A percentile compares a stretch with the other conserved stretches of the same genome.
Evolutionary conservation across 1,140 invertebrate species (phyloP).

Genomic region (Paraescarpia echinospica): DNA sequence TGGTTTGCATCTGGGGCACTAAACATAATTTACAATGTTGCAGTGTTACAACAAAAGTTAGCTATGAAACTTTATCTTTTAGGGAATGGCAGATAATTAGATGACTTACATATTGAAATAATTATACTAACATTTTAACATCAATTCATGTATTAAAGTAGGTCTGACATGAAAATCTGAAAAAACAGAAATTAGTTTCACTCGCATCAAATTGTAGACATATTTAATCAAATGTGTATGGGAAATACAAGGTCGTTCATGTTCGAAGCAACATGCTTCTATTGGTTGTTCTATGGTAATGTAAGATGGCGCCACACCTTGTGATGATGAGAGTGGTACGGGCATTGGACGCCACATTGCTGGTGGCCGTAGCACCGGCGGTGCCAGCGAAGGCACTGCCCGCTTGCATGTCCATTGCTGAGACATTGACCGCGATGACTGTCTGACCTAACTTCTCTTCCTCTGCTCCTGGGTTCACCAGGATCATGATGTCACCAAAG

Average conservation of each 20-base stretch:
- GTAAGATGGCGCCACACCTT: background rate
- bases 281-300: background rate
- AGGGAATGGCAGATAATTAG: too few species aligned
- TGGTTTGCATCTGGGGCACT: too few species aligned
- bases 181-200: background rate
- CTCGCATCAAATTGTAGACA: background rate
- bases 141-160: background rate
- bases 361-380: background rate
- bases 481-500: conserved; percentile 25
- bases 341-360: background rate
- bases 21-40: too few species aligned
- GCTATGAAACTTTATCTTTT: too few species aligned
- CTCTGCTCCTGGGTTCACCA: conserved; percentile 16
- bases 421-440: background rate
- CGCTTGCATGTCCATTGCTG: background rate
- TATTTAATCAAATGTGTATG: background rate
- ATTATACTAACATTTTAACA: background rate
- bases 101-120: background rate
- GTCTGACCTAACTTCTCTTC: background rate
- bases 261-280: too few species aligned
- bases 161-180: background rate
- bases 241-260: too few species aligned
- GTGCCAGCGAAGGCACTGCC: background rate
- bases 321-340: background rate
- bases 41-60: too few species aligned